Conservation (phyloP, 1,140 invertebrate genomes). For the Ceratina calcarata region DNA sequence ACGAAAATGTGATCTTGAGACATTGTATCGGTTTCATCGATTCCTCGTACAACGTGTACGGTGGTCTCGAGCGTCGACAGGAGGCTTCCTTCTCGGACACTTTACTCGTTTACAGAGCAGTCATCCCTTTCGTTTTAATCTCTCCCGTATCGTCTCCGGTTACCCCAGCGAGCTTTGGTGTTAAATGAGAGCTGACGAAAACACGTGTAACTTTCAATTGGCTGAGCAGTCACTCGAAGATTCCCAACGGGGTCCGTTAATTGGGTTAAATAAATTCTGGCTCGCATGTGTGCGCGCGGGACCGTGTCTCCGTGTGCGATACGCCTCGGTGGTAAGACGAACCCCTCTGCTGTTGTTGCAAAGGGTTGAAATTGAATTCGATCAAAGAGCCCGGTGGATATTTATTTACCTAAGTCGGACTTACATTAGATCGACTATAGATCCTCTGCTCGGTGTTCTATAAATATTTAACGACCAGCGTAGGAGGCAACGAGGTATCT, state of each 20-base stretch:
- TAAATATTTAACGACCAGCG: constrained; percentile 11
- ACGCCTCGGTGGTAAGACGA: constrained; percentile 38
- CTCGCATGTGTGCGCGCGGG: constrained; percentile 18
- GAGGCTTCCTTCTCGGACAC: constrained; percentile 52
- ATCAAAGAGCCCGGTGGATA: constrained; percentile 44
- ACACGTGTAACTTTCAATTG: constrained; percentile 76
- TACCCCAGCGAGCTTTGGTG: constrained; percentile 31
- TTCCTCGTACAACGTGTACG: constrained; percentile 45
- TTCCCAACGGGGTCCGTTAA: constrained; percentile 63
- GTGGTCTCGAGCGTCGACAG: constrained; percentile 41
- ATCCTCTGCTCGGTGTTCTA: not conserved
- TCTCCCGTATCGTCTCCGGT: constrained; percentile 57
- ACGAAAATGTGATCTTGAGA: constrained; percentile 28
- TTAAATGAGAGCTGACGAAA: constrained; percentile 73
- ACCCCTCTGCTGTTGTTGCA: constrained; percentile 23
- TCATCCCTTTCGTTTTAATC: constrained; percentile 9
- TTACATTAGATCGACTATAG: too few species aligned
- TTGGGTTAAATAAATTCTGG: constrained; percentile 68
- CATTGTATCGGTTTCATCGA: constrained; percentile 47
- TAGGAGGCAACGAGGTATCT: not conserved
- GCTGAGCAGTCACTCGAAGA: constrained; percentile 67
- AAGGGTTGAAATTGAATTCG: constrained; percentile 63
- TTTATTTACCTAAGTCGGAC: constrained; percentile 16
- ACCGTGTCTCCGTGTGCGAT: constrained; percentile 1
- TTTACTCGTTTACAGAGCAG: constrained; percentile 32